Evolutionary conservation across 2,888 invertebrate species (phyloP), one percentile per base, ranked within the genome.

Genomic region (Drosophila quinaria): DNA sequence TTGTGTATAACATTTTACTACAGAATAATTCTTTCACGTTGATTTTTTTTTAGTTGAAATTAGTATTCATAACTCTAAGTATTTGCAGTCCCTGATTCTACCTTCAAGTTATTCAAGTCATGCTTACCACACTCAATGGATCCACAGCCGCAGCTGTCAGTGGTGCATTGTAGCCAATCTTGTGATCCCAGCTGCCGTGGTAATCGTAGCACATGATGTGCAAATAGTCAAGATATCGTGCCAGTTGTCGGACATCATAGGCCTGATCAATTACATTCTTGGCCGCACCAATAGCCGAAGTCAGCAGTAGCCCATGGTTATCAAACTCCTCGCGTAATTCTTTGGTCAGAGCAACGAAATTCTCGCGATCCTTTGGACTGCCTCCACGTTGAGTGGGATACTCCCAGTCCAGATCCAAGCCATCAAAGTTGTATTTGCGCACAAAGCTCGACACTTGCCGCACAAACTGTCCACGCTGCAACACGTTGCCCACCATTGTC

Each of bases 151-250:
- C 94, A 29, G 93, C 93, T 8, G 63, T 71, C 9, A 98, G 89
- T 0, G 97, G 97, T 0, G 97, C 96, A 90, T 97, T 97, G 10
- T 96, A 95, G 0, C 96, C 96, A 0, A 96, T 95, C 64, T 93
- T 93, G 0, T 93, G 93, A 81, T 97, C 96, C 97, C 97, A 97
- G 6, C 96, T 94, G 0, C 97, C 97, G 80, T 97, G 97, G 91
- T 97, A 97, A 92, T 98, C 97, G 91, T 98, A 98, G 70, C 96
- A 96, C 97, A 97, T 97, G 91, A 97, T 94, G 81, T 97, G 97
- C 39, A 97, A 94, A 62, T 94, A 95, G 91, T 96, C 96, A 42
- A 96, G 91, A 89, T 95, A 95, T 0, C 94, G 92, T 15, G 95
- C 94, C 13, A 98, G 93, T 74, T 95, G 94, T 6, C 94, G 93